Evolutionary conservation across 2,797 vertebrate species (phyloP), one percentile per base, ranked within the genome.

Genomic region (Myoxocephalus aenaeus): DNA sequence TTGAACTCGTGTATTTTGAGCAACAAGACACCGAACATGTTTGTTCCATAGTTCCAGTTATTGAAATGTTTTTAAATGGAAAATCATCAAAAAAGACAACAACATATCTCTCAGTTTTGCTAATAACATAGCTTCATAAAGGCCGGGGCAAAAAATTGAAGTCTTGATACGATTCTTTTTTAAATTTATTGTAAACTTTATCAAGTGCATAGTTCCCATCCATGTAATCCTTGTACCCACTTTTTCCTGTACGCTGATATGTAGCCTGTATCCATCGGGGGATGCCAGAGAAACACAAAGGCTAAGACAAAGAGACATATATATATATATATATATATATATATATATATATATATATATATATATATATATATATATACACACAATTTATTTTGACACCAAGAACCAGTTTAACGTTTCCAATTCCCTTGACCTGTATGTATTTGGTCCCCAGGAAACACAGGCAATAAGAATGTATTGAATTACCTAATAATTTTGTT

Each of bases 401-500:
- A 67, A 29, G 12, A 59, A 50, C 34, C 27, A 29, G 32, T 50
- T 72, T 53, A 10, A 42, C 32, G 18, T 73, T 76, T 51, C 5
- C 0, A 42, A 6, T 65, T 59, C 12, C 34, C 14, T 17, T 18
- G n/a, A 50, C 13, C 13, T 17, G 15, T 36, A 63, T 65, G 22
- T 38, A 2, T 56, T 15, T 48, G 44, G 25, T 4, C 27, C 73
- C 15, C 2, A 5, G 40, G 42, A 75, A 63, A 64, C 32, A 53
- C 25, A 7, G 11, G 10, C 11, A 48, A 5, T 20, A 62, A 51
- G 4, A 9, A 65, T 67, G 29, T 44, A 62, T 68, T 79, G n/a
- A 67, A 76, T 70, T 20, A 53, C 20, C 22, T 65, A 4, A 61
- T 32, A 36, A 8, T 67, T 67, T 38, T 70, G 2, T 14, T 38